These are phyloP conservation scores for Drosophila barbarae DNA, from an alignment of 2,888 invertebrate species.

Conservation along the genomic window DNA sequence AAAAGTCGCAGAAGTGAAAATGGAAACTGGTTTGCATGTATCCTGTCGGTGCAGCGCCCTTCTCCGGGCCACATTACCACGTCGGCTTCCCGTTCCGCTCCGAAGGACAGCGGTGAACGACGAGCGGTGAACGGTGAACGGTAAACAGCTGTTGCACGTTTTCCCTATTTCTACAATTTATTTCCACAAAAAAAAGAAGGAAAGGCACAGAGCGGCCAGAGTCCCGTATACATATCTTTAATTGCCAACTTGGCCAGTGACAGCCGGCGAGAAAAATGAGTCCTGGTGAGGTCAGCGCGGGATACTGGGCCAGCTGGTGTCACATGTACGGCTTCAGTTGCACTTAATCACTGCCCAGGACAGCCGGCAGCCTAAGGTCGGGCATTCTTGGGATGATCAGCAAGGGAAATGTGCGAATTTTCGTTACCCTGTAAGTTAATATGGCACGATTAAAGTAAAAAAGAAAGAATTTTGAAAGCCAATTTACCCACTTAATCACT, in stretches of 20 bases:
- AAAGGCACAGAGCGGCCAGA: slow-evolving; percentile 8
- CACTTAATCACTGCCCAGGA: slow-evolving; percentile 71
- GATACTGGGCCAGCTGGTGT: slow-evolving; percentile 42
- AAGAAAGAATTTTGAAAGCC: no score
- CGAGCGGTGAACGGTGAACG: slow-evolving; percentile 15
- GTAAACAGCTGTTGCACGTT: slow-evolving; percentile 68
- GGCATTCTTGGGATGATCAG: slow-evolving; percentile 5
- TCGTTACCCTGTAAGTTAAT: background rate
- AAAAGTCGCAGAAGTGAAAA: slow-evolving; percentile 49
- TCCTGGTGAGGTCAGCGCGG: slow-evolving; percentile 49
- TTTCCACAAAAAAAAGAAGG: slow-evolving; percentile 44
- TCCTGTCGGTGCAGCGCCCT: slow-evolving; percentile 18
- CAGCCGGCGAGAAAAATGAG: slow-evolving; percentile 68
- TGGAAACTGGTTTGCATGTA: slow-evolving; percentile 65
- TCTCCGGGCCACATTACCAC: slow-evolving; percentile 35
- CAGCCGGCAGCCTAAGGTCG: slow-evolving; percentile 50
- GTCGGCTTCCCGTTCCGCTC: slow-evolving; percentile 5
- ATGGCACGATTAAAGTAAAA: no score
- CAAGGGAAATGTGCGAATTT: background rate
- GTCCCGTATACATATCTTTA: slow-evolving; percentile 54
- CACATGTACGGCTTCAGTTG: slow-evolving; percentile 45
- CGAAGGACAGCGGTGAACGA: slow-evolving; percentile 24
- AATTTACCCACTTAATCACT: no score
- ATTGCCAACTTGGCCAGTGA: slow-evolving; percentile 73
- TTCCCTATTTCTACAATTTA: slow-evolving; percentile 59